Evolutionary conservation across 1,140 invertebrate species (phyloP).

Genomic region (Solen grandis): DNA sequence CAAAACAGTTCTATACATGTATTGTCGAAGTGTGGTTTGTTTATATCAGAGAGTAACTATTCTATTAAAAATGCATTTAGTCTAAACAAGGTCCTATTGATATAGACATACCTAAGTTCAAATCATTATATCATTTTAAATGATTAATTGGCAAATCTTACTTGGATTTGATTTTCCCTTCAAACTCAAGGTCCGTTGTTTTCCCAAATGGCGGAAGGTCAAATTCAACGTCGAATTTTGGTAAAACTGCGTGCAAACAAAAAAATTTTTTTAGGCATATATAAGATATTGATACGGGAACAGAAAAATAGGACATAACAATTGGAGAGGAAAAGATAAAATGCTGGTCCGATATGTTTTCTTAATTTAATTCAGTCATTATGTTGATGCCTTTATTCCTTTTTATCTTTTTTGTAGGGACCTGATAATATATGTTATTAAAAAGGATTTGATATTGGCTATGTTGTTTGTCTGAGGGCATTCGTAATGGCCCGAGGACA

Average conservation of each 20-base stretch:
- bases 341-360: background rate
- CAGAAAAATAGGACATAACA: background rate
- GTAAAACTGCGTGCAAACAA: conserved; percentile 40
- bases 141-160: too few species aligned
- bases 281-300: background rate
- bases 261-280: background rate
- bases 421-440: too few species aligned
- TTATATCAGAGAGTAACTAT: too few species aligned
- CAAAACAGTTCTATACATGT: background rate
- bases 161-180: conserved; percentile 56
- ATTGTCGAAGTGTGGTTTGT: too few species aligned
- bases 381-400: background rate
- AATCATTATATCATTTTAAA: too few species aligned
- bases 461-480: too few species aligned
- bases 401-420: background rate
- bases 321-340: background rate
- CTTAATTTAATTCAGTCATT: too few species aligned
- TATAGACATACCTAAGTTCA: too few species aligned
- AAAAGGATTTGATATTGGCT: too few species aligned
- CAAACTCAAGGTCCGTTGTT: conserved; percentile 28
- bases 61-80: too few species aligned
- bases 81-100: too few species aligned
- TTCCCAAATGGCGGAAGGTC: conserved; percentile 55
- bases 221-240: conserved; percentile 56
- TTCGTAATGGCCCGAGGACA: too few species aligned